Conservation (phyloP, 2,888 invertebrate genomes). For the Pseudococcus viburni region DNA sequence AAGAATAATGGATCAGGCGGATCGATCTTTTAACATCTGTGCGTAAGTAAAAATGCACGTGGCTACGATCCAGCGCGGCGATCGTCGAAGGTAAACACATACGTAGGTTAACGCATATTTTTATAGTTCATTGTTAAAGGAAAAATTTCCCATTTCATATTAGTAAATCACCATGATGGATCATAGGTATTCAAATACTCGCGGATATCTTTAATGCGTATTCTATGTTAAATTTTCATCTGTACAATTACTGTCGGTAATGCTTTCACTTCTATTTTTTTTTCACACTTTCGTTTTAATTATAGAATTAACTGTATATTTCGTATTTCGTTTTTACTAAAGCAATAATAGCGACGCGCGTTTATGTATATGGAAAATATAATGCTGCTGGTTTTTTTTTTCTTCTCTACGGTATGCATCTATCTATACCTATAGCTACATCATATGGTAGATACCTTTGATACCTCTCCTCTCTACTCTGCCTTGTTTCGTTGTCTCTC, state of each 20-base stretch:
- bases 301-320: slow-evolving; percentile 64
- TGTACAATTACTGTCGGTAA: slow-evolving; percentile 55
- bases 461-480: background rate
- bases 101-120: background rate
- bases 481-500: too few relatives aligned
- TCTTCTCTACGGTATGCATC: background rate
- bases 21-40: background rate
- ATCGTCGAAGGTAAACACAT: background rate
- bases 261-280: slow-evolving; percentile 64
- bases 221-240: slow-evolving; percentile 61
- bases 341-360: slow-evolving; percentile 45
- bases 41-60: background rate
- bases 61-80: background rate
- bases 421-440: background rate
- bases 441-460: background rate
- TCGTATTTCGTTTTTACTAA: slow-evolving; percentile 42
- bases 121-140: background rate
- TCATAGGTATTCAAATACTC: slow-evolving; percentile 32
- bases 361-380: slow-evolving; percentile 38
- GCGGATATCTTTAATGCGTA: slow-evolving; percentile 57
- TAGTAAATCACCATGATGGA: slow-evolving; percentile 49
- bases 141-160: slow-evolving; percentile 47
- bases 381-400: slow-evolving; percentile 11
- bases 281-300: slow-evolving; percentile 65
- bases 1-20: background rate